Base-by-base conservation (phyloP, 1,140 invertebrate genomes). In the Centruroides vittatus region DNA sequence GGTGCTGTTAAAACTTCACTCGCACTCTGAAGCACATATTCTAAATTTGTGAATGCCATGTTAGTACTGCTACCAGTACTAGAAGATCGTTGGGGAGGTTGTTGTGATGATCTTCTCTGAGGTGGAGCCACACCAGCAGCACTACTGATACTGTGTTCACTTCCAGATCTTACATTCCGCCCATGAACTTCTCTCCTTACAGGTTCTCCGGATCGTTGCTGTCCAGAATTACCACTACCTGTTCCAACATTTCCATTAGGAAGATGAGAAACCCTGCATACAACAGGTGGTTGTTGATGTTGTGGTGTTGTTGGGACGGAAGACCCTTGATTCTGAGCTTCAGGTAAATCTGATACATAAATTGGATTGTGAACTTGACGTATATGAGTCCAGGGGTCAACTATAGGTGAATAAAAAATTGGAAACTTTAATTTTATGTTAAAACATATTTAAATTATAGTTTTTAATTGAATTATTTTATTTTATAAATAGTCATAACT, bases 301-400 rank as follows among this genome's bases (percentile, higher is more conserved):
- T 61, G 60, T 13, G 63, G 63, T 46, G 63, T 64, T n/a, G 56
- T 61, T n/a, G 63, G 63, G 56, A 61, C 52, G 58, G 63, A 64
- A 11, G 59, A 61, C 12, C 60, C 56, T 54, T 58, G 50, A 47
- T 52, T 60, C 35, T 60, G 55, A 5, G 58, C 51, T 41, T 58
- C 64, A 41, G 61, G 58, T 7, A 65, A 50, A 35, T 65, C 64
- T n/a, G 61, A 60, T 12, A 59, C 61, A 57, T 65, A 66, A 12
- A 67, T 63, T 23, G 66, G 66, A 54, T 67, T 67, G 35, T 65
- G 64, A 12, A 67, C 64, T 54, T 67, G 66, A 8, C 66, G 61
- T n/a, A 67, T 66, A 41, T 66, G 64, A n/a, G 60, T 58, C 64
- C 64, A 67, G 23, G 65, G 66, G 47, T 67, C 66, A 55, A 67